Conservation (phyloP, 2,888 invertebrate species). For the Notocelia uddmanniana region DNA sequence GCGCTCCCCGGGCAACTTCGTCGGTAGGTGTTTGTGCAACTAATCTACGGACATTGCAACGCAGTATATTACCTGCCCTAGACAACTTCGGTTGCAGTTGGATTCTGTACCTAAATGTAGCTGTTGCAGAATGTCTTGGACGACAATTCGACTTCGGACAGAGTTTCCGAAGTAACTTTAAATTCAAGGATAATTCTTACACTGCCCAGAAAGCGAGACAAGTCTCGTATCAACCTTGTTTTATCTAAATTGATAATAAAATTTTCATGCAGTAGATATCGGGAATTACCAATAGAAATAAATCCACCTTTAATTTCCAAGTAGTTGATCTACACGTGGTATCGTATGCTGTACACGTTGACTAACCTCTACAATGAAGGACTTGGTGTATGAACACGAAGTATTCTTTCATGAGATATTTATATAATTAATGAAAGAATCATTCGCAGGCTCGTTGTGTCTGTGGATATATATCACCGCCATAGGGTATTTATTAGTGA, state of each 20-base stretch:
- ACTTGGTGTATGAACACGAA: too few relatives aligned
- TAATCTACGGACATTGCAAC: slow-evolving; percentile 26
- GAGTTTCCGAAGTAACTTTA: neutral
- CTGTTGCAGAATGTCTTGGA: neutral
- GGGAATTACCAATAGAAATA: neutral
- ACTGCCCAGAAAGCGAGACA: neutral
- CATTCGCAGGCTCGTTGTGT: too few relatives aligned
- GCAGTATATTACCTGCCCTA: slow-evolving; percentile 15
- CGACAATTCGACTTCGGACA: neutral
- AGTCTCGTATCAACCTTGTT: too few relatives aligned
- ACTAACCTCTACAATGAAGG: too few relatives aligned
- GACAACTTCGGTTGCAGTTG: neutral
- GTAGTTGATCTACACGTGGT: too few relatives aligned
- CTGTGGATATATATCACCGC: too few relatives aligned
- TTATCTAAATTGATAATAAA: neutral
- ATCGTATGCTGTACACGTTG: too few relatives aligned
- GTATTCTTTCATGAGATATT: too few relatives aligned
- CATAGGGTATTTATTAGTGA: too few relatives aligned
- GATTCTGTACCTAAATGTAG: neutral
- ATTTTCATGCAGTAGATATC: neutral
- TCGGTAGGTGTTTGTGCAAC: slow-evolving; percentile 23
- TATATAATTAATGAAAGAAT: too few relatives aligned
- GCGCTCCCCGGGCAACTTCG: neutral
- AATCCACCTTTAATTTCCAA: too few relatives aligned
- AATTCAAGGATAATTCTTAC: neutral